These are phyloP conservation scores for Cyclura pinguis DNA, from an alignment of 2,797 vertebrate species.

Conservation along the genomic window DNA sequence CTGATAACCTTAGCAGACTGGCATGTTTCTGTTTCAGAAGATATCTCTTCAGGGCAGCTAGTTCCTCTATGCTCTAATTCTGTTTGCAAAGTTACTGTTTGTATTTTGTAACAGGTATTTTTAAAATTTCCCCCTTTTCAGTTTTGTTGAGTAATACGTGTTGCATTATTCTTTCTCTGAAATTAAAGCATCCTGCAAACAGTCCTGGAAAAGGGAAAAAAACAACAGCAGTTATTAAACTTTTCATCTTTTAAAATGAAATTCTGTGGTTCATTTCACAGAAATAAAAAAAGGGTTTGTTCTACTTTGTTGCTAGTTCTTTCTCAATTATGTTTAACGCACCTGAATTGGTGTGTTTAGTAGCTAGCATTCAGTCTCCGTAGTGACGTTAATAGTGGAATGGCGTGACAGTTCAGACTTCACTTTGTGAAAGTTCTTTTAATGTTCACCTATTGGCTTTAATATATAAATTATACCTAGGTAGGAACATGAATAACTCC, in stretches of 20 bases:
- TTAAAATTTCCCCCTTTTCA: conserved; percentile 37
- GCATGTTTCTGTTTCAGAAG: background rate
- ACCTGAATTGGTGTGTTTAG: background rate
- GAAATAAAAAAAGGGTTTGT: background rate
- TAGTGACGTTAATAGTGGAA: conserved; percentile 8
- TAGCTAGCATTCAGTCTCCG: background rate
- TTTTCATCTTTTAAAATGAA: conserved; percentile 8
- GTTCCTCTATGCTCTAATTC: background rate
- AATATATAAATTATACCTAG: background rate
- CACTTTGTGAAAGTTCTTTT: background rate
- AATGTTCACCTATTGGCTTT: background rate
- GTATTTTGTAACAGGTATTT: conserved; percentile 13
- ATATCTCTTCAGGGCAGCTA: background rate
- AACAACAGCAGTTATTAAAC: background rate
- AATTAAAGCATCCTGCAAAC: conserved; percentile 24
- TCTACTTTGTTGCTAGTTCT: background rate
- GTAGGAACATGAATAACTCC: background rate
- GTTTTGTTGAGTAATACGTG: background rate
- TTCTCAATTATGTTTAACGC: conserved; percentile 7
- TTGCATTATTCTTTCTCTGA: conserved; percentile 21
- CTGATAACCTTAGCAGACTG: conserved; percentile 5
- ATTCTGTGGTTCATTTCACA: background rate
- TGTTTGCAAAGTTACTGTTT: background rate
- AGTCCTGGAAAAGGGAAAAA: background rate
- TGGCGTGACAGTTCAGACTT: background rate